Evolutionary conservation across 23 tunicate species (phyloP).

Genomic region (Clavelina lepadiformis): DNA sequence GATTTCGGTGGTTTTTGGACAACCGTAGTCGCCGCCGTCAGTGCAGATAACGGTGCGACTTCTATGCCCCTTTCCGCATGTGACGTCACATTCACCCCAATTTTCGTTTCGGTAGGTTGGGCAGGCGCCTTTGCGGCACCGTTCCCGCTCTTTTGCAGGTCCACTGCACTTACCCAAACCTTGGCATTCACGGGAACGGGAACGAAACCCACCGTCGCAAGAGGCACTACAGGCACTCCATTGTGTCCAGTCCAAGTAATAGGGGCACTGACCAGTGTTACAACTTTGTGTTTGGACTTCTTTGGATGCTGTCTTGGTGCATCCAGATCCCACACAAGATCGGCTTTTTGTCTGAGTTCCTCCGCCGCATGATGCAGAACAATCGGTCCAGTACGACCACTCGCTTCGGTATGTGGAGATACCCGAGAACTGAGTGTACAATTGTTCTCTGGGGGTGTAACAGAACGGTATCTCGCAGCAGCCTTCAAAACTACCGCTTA

Average conservation of each 20-base stretch:
- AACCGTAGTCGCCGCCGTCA: background rate
- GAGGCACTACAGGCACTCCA: background rate
- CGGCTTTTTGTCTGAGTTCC: constrained; percentile 25
- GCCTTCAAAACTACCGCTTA: constrained; percentile 62
- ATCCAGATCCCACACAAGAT: constrained; percentile 11
- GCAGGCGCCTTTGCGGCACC: constrained; percentile 1
- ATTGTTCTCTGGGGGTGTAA: constrained; percentile 32
- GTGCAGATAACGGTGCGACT: background rate
- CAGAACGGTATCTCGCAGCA: constrained; percentile 67
- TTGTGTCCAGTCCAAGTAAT: constrained; percentile 5
- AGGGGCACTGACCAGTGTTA: constrained; percentile 30
- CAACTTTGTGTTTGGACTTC: constrained; percentile 28
- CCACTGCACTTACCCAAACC: constrained; percentile 3
- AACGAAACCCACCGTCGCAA: constrained; percentile 3
- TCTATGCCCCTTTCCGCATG: background rate
- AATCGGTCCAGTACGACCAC: constrained; percentile 33
- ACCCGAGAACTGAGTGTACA: constrained; percentile 21
- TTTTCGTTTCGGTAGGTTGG: background rate
- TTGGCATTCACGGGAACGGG: background rate
- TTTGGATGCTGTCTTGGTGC: background rate
- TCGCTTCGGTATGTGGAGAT: constrained; percentile 20
- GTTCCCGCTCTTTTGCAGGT: background rate
- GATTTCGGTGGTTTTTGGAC: too few relatives aligned
- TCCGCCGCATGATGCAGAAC: constrained; percentile 19
- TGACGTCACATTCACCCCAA: background rate